Evolutionary conservation across 2,113 vertebrate species (phyloP).

Genomic region (Callopanchax toddi): DNA sequence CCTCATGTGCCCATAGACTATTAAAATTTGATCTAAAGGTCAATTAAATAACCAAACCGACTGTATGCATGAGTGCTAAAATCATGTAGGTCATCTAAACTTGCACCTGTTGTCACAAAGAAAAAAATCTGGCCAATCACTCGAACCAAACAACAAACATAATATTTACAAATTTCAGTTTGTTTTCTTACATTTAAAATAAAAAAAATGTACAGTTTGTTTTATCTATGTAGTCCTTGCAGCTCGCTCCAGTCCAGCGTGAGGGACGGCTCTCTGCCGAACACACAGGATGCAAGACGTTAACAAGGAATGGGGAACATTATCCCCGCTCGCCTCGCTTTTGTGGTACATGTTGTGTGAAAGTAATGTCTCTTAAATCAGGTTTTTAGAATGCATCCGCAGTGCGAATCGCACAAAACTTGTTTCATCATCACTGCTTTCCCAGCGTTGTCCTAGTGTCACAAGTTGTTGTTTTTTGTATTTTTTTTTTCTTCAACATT

Average conservation of each 20-base stretch:
- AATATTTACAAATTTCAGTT: constrained; percentile 85
- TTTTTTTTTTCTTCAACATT: constrained; percentile 39
- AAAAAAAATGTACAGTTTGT: constrained; percentile 78
- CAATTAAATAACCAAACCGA: constrained; percentile 54
- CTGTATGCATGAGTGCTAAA: constrained; percentile 41
- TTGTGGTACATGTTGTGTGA: constrained; percentile 51
- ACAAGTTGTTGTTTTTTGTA: constrained; percentile 29
- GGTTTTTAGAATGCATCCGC: constrained; percentile 46
- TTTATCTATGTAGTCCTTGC: constrained; percentile 58
- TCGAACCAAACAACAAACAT: constrained; percentile 81
- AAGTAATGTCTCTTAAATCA: constrained; percentile 65
- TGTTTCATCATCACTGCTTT: constrained; percentile 41
- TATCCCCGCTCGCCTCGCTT: constrained; percentile 28
- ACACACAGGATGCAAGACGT: constrained; percentile 55
- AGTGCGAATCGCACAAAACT: constrained; percentile 27
- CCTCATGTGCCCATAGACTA: constrained; percentile 44
- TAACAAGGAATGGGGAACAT: constrained; percentile 17
- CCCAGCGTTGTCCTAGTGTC: constrained; percentile 62
- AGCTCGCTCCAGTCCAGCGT: constrained; percentile 60
- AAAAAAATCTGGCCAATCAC: constrained; percentile 73
- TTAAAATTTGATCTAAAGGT: constrained; percentile 47
- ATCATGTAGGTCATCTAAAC: constrained; percentile 65
- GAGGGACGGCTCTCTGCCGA: constrained; percentile 70
- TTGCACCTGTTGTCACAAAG: constrained; percentile 83
- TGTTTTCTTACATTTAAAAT: constrained; percentile 77